These are phyloP conservation scores for Nemurella pictetii DNA, from an alignment of 2,888 invertebrate genomes.

Conservation along the genomic window DNA sequence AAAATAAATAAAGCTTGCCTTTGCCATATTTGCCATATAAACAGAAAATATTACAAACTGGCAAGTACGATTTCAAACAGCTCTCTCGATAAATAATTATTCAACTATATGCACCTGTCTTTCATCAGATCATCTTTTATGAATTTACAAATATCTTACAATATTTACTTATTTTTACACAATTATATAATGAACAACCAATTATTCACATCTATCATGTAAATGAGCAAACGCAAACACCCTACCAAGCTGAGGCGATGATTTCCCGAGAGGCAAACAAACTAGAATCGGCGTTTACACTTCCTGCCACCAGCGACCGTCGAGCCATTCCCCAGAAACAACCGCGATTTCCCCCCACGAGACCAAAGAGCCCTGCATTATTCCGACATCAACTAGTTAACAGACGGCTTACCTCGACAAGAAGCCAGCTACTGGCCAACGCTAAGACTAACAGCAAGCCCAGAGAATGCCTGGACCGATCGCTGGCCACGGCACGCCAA, in stretches of 20 bases:
- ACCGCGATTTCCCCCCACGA: background rate
- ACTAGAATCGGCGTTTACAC: background rate
- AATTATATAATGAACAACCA: background rate
- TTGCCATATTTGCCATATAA: too few species aligned
- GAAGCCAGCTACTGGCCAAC: background rate
- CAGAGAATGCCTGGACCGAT: background rate
- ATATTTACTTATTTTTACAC: background rate
- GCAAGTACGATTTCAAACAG: too few species aligned
- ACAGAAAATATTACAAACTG: too few species aligned
- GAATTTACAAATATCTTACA: background rate
- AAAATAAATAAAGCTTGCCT: background rate
- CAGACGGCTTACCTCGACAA: background rate
- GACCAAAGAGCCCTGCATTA: background rate
- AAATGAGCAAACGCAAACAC: background rate
- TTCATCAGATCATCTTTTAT: background rate
- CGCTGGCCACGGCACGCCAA: background rate
- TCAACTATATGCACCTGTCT: background rate
- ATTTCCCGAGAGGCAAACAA: background rate
- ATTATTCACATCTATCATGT: background rate
- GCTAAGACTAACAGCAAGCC: background rate
- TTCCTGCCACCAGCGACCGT: background rate
- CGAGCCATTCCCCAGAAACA: background rate
- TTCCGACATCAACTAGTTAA: background rate
- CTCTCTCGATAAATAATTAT: too few species aligned
- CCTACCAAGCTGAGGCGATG: background rate